These are phyloP conservation scores for Neotoma lepida DNA, from an alignment of 2,113 vertebrate species.

Conservation along the genomic window DNA sequence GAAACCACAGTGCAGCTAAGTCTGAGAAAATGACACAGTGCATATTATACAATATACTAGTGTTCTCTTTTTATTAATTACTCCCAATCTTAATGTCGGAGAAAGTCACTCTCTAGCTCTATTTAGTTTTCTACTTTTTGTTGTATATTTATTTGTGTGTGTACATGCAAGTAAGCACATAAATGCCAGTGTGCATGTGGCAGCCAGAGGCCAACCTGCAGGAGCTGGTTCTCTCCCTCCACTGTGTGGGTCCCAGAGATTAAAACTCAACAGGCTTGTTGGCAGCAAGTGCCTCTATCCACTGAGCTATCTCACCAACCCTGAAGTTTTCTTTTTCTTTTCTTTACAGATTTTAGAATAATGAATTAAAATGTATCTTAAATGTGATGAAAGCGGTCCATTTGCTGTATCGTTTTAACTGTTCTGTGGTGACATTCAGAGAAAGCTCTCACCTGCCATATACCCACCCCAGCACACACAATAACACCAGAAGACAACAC, in stretches of 20 bases:
- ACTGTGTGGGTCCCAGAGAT: background rate
- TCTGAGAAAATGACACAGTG: slow-evolving; percentile 55
- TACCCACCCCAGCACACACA: slow-evolving; percentile 70
- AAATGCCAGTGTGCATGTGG: background rate
- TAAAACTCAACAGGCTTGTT: background rate
- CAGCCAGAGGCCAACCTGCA: background rate
- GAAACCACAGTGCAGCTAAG: slow-evolving; percentile 34
- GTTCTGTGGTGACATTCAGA: slow-evolving; percentile 36
- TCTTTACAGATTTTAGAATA: slow-evolving; percentile 48
- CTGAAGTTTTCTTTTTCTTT: slow-evolving; percentile 9
- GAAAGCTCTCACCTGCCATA: slow-evolving; percentile 44
- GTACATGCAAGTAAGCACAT: background rate
- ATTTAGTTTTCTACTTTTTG: too few species aligned
- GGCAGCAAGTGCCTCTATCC: background rate
- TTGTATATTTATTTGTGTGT: too few species aligned
- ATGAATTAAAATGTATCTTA: slow-evolving; percentile 46
- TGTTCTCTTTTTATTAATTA: slow-evolving; percentile 49
- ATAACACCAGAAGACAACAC: slow-evolving; percentile 77
- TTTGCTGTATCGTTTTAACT: slow-evolving; percentile 32
- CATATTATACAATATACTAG: slow-evolving; percentile 21
- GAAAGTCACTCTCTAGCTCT: slow-evolving; percentile 22
- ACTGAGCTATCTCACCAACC: background rate
- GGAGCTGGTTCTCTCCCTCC: background rate
- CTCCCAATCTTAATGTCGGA: slow-evolving; percentile 18
- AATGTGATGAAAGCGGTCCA: slow-evolving; percentile 30